Evolutionary conservation across 2,888 invertebrate species (phyloP).

Genomic region (Alloplasta piceator): DNA sequence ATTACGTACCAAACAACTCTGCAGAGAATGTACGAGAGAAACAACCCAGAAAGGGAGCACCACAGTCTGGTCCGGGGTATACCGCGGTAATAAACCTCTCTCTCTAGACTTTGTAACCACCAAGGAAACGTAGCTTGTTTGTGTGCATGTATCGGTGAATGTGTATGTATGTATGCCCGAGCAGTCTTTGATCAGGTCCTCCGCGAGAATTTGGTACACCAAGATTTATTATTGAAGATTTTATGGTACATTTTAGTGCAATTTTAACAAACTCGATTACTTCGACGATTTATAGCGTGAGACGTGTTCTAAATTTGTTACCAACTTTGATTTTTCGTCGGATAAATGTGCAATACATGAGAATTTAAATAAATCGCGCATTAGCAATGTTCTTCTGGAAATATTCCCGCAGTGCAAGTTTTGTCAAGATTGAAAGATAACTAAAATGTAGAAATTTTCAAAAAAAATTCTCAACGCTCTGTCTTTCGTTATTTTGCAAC

Average conservation of each 20-base stretch:
- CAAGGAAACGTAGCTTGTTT: not conserved
- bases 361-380: too few species aligned
- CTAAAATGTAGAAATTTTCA: too few species aligned
- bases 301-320: too few species aligned
- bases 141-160: too few species aligned
- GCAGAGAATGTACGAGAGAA: not conserved
- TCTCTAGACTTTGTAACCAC: slow-evolving; percentile 56
- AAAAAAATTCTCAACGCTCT: too few species aligned
- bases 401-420: too few species aligned
- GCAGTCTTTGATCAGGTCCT: slow-evolving; percentile 40
- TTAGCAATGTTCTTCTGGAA: too few species aligned
- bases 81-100: slow-evolving; percentile 50
- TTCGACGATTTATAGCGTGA: not conserved
- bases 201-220: slow-evolving; percentile 12
- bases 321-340: too few species aligned
- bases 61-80: not conserved
- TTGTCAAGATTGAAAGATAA: too few species aligned
- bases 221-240: slow-evolving; percentile 44
- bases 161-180: not conserved
- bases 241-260: slow-evolving; percentile 6
- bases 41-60: not conserved
- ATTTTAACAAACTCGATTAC: not conserved
- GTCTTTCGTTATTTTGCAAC: too few species aligned
- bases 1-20: not conserved
- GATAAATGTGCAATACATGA: too few species aligned